Evolutionary conservation across 1,140 invertebrate species (phyloP), one percentile per base, ranked within the genome.

Genomic region (Drosophila nasuta): DNA sequence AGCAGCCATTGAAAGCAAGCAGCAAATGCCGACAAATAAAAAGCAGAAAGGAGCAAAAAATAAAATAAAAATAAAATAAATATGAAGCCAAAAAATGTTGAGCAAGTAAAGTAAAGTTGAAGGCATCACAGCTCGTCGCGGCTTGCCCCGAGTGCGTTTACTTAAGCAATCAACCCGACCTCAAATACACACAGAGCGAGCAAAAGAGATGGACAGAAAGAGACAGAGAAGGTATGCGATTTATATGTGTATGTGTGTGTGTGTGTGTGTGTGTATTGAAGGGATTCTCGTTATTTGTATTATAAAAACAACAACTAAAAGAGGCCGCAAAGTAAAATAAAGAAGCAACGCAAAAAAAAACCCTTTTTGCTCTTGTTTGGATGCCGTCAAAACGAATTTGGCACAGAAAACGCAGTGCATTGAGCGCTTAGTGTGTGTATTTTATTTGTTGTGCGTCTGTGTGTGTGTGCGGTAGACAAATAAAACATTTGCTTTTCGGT

Each of bases 101-200:
- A 78, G 81, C 73, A 79, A 83, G 67, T 82, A 83, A 25, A 25
- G 66, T 82, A 75, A 87, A 78, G 67, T 87, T 89, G 70, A 80
- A 79, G 77, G 83, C 72, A 87, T 80, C 81, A 79, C 81, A 79
- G 76, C 65, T 79, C 64, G 71, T 67, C 80, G 75, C 65, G 66
- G 76, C 70, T 68, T 75, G 78, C 80, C 81, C 75, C 68, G 79
- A 88, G 85, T 88, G 85, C 86, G 85, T 89, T 89, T 89, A 85
- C 85, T 89, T 89, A 85, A 89, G 85, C 85, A 89, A 89, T 89
- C 85, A 89, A 89, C 85, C 87, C 85, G 77, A 88, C 85, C 83
- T 80, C 85, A 88, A 88, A 88, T 77, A 88, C 66, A 87, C 79
- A 59, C 58, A 35, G 57, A 7, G 33, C 15, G 25, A 54, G 11